Base-by-base conservation (phyloP, 2,888 invertebrate species). In the Alloscopus bannaensis region DNA sequence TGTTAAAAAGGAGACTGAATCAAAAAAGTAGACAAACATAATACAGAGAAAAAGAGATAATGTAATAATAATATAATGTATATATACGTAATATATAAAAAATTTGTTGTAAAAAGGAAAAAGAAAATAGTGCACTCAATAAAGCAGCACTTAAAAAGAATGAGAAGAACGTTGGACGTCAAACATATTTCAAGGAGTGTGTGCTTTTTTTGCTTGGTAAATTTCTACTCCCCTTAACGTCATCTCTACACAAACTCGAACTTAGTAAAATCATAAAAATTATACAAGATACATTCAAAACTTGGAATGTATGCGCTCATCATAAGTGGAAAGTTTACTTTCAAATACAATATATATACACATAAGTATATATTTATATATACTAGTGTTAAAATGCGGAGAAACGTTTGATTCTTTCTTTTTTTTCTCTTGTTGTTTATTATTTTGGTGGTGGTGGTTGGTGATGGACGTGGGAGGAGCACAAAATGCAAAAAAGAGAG, bases 91-190 rank as follows among this genome's bases (percentile, higher is more conserved):
- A n/a, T n/a, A 24, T 66, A 31, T 28, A 36, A 73, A 73, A 66
- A 66, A 59, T 57, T 52, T 50, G 22, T 59, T 36, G 47, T 66
- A 57, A 75, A 68, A n/a, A 75, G 24, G 57, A 66, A 68, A 40
- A 75, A 50, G 47, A 40, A 68, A 75, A 59, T 29, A 68, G 76
- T 76, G 76, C 76, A 76, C 76, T 68, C 76, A 76, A 75, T 52
- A 18, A 60, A 75, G n/a, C n/a, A 76, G 76, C 76, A 68, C 76
- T 66, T 68, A 64, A 60, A 71, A 28, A 40, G 36, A n/a, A n/a
- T n/a, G n/a, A n/a, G n/a, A n/a, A n/a, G n/a, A n/a, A n/a, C n/a
- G n/a, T n/a, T n/a, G n/a, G n/a, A n/a, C n/a, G n/a, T n/a, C n/a
- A n/a, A n/a, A n/a, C n/a, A n/a, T n/a, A n/a, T n/a, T n/a, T n/a